A percentile compares a stretch with the other conserved stretches of the same genome.
These are phyloP conservation scores for Cetonia aurata DNA, from an alignment of 2,888 invertebrate species.

Conservation along the genomic window DNA sequence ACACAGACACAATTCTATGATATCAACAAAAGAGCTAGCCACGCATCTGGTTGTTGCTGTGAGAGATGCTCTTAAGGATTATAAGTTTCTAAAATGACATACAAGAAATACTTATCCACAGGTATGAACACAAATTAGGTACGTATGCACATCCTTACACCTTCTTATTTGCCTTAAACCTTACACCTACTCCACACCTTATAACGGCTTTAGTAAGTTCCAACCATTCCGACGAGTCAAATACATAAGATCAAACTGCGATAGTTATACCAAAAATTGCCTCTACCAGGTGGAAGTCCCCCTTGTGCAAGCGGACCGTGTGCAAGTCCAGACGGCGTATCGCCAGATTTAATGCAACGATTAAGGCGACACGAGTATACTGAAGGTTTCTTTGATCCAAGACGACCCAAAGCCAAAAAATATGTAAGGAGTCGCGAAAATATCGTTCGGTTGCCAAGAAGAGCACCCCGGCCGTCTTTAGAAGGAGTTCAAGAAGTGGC, in stretches of 20 bases:
- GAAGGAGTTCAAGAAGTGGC: conserved; percentile 14
- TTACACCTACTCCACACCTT: too few species aligned
- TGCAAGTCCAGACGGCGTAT: conserved; percentile 22
- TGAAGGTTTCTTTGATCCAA: conserved; percentile 34
- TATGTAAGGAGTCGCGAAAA: conserved; percentile 19
- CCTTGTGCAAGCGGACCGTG: conserved; percentile 12
- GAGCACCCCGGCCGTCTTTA: conserved; percentile 10
- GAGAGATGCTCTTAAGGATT: background rate
- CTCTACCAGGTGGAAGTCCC: conserved; percentile 39
- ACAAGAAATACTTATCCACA: background rate
- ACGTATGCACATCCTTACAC: too few species aligned
- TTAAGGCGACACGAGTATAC: conserved; percentile 25
- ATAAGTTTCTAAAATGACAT: background rate
- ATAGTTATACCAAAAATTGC: conserved; percentile 35
- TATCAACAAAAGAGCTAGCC: background rate
- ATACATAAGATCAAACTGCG: conserved; percentile 15
- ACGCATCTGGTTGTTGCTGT: conserved; percentile 13
- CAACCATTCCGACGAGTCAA: conserved; percentile 26
- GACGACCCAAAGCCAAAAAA: conserved; percentile 26
- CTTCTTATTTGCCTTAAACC: too few species aligned
- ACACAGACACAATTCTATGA: conserved; percentile 12
- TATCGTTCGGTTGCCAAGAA: conserved; percentile 6
- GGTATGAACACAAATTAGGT: background rate
- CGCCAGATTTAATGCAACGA: conserved; percentile 32
- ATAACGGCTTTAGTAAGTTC: background rate